Base-by-base conservation (phyloP, 2,888 invertebrate species). In the Phania funesta region DNA sequence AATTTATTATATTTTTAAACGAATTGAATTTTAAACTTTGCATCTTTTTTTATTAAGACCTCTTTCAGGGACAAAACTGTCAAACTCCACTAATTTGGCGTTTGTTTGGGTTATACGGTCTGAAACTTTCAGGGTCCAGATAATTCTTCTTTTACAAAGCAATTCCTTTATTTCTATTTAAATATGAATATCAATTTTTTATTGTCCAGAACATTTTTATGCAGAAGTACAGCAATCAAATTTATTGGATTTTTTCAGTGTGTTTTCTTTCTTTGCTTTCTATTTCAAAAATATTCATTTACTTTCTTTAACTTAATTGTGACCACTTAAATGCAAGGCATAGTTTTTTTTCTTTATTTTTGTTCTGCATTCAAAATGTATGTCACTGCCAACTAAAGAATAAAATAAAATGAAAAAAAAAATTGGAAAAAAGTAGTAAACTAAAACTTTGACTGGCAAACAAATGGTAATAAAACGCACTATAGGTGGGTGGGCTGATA, bases 381-480 rank as follows among this genome's bases (percentile, higher is more conserved):
- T 75, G 80, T 75, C 80, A 80, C 80, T 80, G 80, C 80, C 80
- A 80, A 80, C 75, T 58, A 22, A 60, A 70, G 16, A 41, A n/a
- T 29, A 52, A 68, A 58, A 65, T 18, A 56, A 56, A 64, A 56
- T 38, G 26, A 7, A 64, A 64, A 70, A 24, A 67, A 56, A 3
- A 16, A 8, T 0, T 5, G 24, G 41, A 52, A 32, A 48, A 44
- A 26, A 71, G n/a, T 35, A 32, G 44, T 24, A 52, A 74, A 56
- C 26, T 38, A 50, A 68, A 29, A 46, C 44, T 67, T 68, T 68
- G 35, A 35, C 54, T 38, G 35, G 58, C 48, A 80, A 80, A 70
- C 26, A 64, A 78, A 78, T 78, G 46, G 46, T 24, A 73, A 73
- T 65, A 68, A 65, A 73, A 80, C 74, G 79, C 79, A 80, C 74